phyloP scores from a whole-genome alignment of 2,797 vertebrate species.

The Rhinogobio ventralis region DNA sequence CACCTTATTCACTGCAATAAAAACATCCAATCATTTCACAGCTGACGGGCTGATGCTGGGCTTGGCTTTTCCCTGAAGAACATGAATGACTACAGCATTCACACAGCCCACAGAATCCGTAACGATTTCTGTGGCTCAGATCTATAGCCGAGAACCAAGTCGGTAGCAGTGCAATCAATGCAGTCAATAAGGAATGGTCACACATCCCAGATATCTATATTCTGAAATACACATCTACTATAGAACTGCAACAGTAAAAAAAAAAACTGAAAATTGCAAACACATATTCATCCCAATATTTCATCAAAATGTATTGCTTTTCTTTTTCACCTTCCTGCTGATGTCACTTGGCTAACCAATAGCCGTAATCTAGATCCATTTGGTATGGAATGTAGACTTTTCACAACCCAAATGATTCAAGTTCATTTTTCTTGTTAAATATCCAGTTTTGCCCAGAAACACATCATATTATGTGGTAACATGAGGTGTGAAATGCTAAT shows the following conservation, averaged over 20 bases:
- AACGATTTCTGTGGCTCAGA: conserved; percentile 29
- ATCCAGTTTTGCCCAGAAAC: not conserved
- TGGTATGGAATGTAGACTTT: not conserved
- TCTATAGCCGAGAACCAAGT: conserved; percentile 17
- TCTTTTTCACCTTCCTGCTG: not conserved
- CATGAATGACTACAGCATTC: conserved; percentile 38
- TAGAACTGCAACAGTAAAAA: not conserved
- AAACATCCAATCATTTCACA: conserved; percentile 47
- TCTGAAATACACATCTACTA: conserved; percentile 10
- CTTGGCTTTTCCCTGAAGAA: conserved; percentile 46
- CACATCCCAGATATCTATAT: conserved; percentile 21
- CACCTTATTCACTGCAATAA: conserved; percentile 58
- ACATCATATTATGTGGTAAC: not conserved
- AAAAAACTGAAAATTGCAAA: not conserved
- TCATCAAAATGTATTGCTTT: not conserved
- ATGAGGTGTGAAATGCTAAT: not conserved
- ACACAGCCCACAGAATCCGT: conserved; percentile 30
- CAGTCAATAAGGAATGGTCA: conserved; percentile 33
- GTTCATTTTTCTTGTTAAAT: not conserved
- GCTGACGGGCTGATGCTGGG: conserved; percentile 42
- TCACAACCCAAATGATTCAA: not conserved
- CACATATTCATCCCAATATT: not conserved
- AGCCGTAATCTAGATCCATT: not conserved
- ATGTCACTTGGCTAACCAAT: not conserved
- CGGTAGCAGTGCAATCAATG: conserved; percentile 19